Evolutionary conservation across 2,888 invertebrate genomes (phyloP).

Genomic region (Kuschelorhynchus macadamiae): DNA sequence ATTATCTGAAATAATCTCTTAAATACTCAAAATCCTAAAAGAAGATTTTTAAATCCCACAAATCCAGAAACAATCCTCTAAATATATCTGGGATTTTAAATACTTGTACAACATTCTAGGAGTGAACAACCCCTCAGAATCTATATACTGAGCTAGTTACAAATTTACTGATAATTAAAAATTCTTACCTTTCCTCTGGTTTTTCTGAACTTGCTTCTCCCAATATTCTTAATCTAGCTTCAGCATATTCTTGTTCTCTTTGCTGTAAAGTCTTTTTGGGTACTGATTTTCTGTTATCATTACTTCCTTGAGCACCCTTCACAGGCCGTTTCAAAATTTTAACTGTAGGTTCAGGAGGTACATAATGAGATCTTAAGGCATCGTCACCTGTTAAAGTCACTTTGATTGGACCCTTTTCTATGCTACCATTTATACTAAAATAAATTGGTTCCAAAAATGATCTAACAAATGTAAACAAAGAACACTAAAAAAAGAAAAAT

Average conservation of each 20-base stretch:
- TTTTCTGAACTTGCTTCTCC: slow-evolving; percentile 90
- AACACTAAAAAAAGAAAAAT: too few relatives aligned
- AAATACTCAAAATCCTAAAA: too few relatives aligned
- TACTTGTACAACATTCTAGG: too few relatives aligned
- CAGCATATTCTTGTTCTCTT: slow-evolving; percentile 94
- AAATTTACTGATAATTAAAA: too few relatives aligned
- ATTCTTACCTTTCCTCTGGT: slow-evolving; percentile 69
- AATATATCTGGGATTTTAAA: too few relatives aligned
- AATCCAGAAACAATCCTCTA: too few relatives aligned
- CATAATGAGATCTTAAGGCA: slow-evolving; percentile 84
- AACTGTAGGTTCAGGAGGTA: slow-evolving; percentile 85
- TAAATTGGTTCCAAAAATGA: slow-evolving; percentile 1
- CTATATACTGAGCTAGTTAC: too few relatives aligned
- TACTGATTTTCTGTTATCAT: slow-evolving; percentile 78
- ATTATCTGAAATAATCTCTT: too few relatives aligned
- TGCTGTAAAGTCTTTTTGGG: slow-evolving; percentile 89
- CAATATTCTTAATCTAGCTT: slow-evolving; percentile 90
- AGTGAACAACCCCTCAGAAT: too few relatives aligned
- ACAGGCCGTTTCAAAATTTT: slow-evolving; percentile 85
- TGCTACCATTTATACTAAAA: slow-evolving; percentile 66
- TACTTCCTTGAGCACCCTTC: slow-evolving; percentile 67
- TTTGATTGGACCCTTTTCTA: slow-evolving; percentile 73
- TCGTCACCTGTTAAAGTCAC: slow-evolving; percentile 85
- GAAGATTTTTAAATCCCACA: too few relatives aligned
- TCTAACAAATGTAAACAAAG: too few relatives aligned